Evolutionary conservation across 2,797 vertebrate species (phyloP).

Genomic region (Sebastes steindachneri): DNA sequence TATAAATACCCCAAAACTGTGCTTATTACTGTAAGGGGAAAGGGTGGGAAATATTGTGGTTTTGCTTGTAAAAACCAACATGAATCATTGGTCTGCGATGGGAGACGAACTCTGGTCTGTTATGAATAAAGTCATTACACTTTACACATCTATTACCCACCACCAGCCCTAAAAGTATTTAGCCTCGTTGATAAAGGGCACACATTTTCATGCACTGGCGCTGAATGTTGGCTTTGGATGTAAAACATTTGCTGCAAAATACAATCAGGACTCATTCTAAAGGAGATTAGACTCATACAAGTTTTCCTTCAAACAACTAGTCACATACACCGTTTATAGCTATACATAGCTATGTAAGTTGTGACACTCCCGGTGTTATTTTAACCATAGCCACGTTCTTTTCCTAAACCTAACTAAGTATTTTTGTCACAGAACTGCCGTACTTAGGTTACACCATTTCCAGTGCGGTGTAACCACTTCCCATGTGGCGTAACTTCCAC

Average conservation of each 20-base stretch:
- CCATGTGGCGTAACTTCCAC: too few species aligned
- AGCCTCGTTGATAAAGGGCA: constrained; percentile 13
- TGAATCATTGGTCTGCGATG: neutral
- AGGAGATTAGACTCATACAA: neutral
- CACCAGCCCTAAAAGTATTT: neutral
- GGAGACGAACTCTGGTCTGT: neutral
- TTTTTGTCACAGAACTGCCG: too few species aligned
- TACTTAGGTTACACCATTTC: too few species aligned
- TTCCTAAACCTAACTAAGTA: too few species aligned
- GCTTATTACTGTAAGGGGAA: neutral
- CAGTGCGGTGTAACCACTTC: too few species aligned
- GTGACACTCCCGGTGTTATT: too few species aligned
- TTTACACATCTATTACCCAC: constrained; percentile 19
- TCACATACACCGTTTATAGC: too few species aligned
- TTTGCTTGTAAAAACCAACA: constrained; percentile 2
- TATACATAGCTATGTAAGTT: too few species aligned
- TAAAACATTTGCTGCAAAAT: constrained; percentile 11
- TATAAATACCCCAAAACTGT: too few species aligned
- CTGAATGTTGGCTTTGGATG: neutral
- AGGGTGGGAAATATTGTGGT: neutral
- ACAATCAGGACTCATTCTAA: neutral
- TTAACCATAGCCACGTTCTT: too few species aligned
- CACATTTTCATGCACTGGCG: neutral
- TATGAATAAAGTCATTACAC: constrained; percentile 10
- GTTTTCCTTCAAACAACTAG: neutral